Percentiles rank a stretch among this genome's conserved stretches.
Conservation (phyloP, 2,888 invertebrate genomes). For the Coleophora flavipennella region DNA sequence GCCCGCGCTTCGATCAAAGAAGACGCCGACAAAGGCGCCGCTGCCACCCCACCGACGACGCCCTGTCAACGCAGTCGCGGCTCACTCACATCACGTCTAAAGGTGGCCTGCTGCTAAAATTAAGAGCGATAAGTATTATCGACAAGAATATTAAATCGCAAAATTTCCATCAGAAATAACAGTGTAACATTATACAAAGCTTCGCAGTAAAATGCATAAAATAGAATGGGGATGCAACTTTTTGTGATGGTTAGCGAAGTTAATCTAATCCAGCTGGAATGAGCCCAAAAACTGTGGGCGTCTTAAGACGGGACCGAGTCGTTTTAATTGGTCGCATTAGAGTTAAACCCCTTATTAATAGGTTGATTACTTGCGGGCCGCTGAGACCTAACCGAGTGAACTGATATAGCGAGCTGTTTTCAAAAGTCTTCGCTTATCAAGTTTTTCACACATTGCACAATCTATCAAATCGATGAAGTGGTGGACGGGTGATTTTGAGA, state of each 20-base stretch:
- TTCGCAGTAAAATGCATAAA: conserved; percentile 21
- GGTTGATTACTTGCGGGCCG: conserved; percentile 66
- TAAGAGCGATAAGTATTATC: conserved; percentile 48
- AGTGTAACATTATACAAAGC: not conserved
- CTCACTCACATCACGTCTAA: conserved; percentile 47
- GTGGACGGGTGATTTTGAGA: too few species aligned
- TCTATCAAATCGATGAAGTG: too few species aligned
- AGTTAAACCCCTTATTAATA: conserved; percentile 67
- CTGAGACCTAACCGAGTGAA: not conserved
- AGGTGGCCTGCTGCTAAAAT: conserved; percentile 53
- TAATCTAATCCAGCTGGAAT: conserved; percentile 60
- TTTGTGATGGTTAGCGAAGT: conserved; percentile 35
- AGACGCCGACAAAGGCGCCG: conserved; percentile 56
- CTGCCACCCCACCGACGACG: conserved; percentile 33
- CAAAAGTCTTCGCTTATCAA: too few species aligned
- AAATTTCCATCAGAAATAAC: conserved; percentile 44
- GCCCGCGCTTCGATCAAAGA: conserved; percentile 61
- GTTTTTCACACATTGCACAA: too few species aligned
- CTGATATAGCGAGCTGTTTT: too few species aligned
- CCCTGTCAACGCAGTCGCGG: conserved; percentile 66
- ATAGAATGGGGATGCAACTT: conserved; percentile 17
- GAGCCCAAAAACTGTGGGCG: conserved; percentile 67
- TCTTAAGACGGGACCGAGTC: conserved; percentile 61
- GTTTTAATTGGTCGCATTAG: conserved; percentile 69
- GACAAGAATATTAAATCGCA: conserved; percentile 41